These are phyloP conservation scores for Triplophysa rosa DNA, from an alignment of 2,113 vertebrate genomes.

Conservation along the genomic window DNA sequence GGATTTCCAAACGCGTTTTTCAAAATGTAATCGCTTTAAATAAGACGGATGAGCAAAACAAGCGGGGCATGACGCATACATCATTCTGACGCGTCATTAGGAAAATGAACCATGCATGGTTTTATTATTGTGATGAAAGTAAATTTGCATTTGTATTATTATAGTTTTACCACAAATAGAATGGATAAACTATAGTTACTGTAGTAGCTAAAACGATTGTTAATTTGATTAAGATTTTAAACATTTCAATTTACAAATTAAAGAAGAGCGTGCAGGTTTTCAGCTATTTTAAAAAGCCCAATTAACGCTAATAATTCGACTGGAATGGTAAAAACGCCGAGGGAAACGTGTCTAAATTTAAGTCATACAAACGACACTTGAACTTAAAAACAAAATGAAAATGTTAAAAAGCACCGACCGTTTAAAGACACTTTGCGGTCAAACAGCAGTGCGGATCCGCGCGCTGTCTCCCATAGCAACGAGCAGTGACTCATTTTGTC, in stretches of 20 bases:
- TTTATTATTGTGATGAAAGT: too few species aligned
- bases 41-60: not conserved
- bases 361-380: not conserved
- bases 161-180: too few species aligned
- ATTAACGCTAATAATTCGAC: too few species aligned
- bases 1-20: not conserved
- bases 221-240: too few species aligned
- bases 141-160: not conserved
- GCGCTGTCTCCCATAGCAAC: conserved; percentile 74
- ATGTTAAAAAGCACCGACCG: not conserved
- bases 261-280: too few species aligned
- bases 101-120: too few species aligned
- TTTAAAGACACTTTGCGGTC: conserved; percentile 31
- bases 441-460: conserved; percentile 48
- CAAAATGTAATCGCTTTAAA: not conserved
- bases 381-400: not conserved
- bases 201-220: too few species aligned
- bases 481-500: conserved; percentile 68
- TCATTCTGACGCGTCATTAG: not conserved
- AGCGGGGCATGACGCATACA: not conserved
- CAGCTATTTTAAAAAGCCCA: too few species aligned
- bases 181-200: too few species aligned
- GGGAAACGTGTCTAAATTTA: not conserved
- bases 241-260: too few species aligned
- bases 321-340: too few species aligned